Evolutionary conservation across 2,113 vertebrate genomes (phyloP).

Genomic region (Apeltes quadracus): DNA sequence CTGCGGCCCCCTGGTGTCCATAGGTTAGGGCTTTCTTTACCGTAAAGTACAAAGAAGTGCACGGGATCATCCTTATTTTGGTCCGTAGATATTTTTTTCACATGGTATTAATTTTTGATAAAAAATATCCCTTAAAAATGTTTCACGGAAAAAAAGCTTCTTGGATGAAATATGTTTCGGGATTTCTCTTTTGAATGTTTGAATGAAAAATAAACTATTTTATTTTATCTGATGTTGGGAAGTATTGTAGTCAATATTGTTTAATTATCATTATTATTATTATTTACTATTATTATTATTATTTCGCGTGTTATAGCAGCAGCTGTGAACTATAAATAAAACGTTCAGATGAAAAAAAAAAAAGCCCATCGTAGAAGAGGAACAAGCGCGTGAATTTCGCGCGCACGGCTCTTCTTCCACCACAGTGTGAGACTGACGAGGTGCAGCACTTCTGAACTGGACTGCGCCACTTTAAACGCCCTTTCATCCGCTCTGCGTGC

Average conservation of each 20-base stretch:
- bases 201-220: too few species aligned
- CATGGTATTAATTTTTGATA: too few species aligned
- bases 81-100: background rate
- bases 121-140: background rate
- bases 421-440: slow-evolving; percentile 33
- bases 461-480: slow-evolving; percentile 24
- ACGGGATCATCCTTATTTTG: too few species aligned
- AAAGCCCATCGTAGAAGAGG: background rate
- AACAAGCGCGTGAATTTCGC: slow-evolving; percentile 41
- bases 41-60: background rate
- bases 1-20: slow-evolving; percentile 12
- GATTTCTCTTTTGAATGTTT: background rate
- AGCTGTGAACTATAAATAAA: background rate
- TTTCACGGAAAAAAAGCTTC: background rate
- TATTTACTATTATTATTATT: background rate
- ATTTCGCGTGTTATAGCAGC: background rate
- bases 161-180: background rate
- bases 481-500: slow-evolving; percentile 31
- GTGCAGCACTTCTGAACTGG: slow-evolving; percentile 56
- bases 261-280: slow-evolving; percentile 2
- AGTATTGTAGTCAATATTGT: background rate
- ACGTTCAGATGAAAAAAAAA: background rate
- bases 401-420: slow-evolving; percentile 14
- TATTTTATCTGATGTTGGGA: background rate
- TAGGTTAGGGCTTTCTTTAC: background rate